A percentile compares a stretch with the other conserved stretches of the same genome.
phyloP scores from a whole-genome alignment of 1,140 invertebrate species.

The Heliconius congener region DNA sequence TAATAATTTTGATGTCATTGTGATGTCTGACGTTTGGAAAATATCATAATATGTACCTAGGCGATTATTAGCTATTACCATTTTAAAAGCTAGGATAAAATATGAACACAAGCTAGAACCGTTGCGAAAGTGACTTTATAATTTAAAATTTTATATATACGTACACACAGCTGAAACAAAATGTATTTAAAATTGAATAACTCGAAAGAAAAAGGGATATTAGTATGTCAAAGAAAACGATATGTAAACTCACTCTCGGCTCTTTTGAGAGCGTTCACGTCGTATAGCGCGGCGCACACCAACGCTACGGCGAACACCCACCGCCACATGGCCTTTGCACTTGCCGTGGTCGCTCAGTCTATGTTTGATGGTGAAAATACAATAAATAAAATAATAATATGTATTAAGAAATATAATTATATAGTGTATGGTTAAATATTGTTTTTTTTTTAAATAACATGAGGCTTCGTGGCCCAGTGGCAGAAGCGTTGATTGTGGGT shows the following conservation, averaged over 20 bases:
- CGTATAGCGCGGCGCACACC: conserved; percentile 16
- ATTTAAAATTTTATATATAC: not conserved
- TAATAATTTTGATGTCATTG: no score
- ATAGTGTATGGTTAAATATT: no score
- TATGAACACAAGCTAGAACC: no score
- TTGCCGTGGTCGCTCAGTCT: not conserved
- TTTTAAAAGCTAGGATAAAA: no score
- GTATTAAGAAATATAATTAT: no score
- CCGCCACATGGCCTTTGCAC: conserved; percentile 6
- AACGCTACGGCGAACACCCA: conserved; percentile 1
- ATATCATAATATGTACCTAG: no score
- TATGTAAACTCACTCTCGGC: conserved; percentile 18
- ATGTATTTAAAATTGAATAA: not conserved
- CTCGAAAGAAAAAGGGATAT: not conserved
- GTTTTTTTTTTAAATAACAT: no score
- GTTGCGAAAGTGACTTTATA: no score
- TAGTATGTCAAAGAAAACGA: conserved; percentile 3
- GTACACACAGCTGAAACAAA: not conserved
- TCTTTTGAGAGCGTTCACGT: conserved; percentile 15
- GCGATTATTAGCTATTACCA: no score
- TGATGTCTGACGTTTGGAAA: no score
- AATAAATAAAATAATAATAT: not conserved
- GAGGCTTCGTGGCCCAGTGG: no score
- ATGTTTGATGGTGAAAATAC: not conserved
- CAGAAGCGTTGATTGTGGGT: no score